Percentiles rank a stretch among this genome's conserved stretches.
Conservation (phyloP, 2,888 invertebrate genomes). For the Lasioglossum villosulum region DNA sequence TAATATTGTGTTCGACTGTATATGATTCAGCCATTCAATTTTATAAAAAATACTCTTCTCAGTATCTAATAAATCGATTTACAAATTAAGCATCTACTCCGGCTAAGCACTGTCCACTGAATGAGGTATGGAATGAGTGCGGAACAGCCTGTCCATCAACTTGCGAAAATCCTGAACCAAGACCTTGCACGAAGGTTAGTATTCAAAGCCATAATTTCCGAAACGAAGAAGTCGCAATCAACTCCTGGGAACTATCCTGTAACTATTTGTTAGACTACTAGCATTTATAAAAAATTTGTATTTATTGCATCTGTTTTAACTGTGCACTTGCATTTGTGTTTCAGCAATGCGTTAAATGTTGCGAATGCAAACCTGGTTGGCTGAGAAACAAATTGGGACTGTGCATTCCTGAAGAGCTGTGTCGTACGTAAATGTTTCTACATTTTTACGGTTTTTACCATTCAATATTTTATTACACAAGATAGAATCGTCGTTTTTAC, state of each 20-base stretch:
- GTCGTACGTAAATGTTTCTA: neutral
- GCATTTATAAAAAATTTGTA: too few species aligned
- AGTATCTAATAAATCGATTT: neutral
- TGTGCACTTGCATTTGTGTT: neutral
- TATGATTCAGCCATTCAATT: too few species aligned
- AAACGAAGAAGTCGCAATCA: neutral
- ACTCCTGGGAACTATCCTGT: neutral
- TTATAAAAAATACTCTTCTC: neutral
- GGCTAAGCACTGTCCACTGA: neutral
- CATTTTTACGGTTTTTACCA: neutral
- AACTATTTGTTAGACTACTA: neutral
- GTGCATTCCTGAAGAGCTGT: neutral
- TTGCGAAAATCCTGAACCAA: neutral
- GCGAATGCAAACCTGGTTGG: neutral
- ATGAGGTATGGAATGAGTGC: neutral
- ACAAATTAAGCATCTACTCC: too few species aligned
- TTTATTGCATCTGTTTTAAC: neutral
- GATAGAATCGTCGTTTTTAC: too few species aligned
- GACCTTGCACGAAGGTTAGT: neutral
- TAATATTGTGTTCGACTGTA: too few species aligned
- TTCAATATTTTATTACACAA: too few species aligned
- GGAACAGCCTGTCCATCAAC: conserved; percentile 3
- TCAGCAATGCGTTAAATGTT: neutral
- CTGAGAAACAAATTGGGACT: neutral
- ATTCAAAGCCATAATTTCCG: neutral